phyloP scores from a whole-genome alignment of 1,140 invertebrate genomes.

The Heliconius hermathena region DNA sequence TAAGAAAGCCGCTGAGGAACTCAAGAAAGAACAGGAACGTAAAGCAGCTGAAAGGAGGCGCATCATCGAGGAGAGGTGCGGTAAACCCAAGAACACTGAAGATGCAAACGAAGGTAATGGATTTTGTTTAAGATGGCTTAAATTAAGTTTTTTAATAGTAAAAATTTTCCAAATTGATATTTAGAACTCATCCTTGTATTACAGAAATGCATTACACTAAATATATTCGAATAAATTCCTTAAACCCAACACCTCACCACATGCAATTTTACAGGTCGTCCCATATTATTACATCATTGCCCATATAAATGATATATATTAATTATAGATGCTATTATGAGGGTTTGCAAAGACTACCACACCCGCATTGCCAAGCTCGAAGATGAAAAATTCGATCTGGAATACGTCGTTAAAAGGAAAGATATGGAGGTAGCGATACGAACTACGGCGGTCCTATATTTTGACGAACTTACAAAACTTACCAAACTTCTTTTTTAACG shows the following conservation, averaged over 20 bases:
- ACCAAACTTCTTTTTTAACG: constrained; percentile 67
- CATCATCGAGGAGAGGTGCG: constrained; percentile 97
- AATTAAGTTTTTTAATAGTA: constrained; percentile 10
- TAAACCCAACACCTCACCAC: constrained; percentile 45
- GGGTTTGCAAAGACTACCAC: constrained; percentile 93
- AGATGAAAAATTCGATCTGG: constrained; percentile 98
- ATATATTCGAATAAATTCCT: neutral
- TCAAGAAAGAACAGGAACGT: constrained; percentile 99
- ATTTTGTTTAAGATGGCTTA: neutral
- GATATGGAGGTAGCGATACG: constrained; percentile 93
- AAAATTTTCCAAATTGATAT: constrained; percentile 22
- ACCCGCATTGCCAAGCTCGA: constrained; percentile 93
- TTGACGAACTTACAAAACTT: constrained; percentile 73
- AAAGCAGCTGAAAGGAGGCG: constrained; percentile 98
- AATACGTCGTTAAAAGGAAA: constrained; percentile 98
- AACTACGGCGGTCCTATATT: constrained; percentile 59
- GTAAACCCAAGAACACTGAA: constrained; percentile 94
- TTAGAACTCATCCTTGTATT: neutral
- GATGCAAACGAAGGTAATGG: constrained; percentile 94
- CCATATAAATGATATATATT: constrained; percentile 66
- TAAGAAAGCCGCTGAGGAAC: constrained; percentile 99
- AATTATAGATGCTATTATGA: constrained; percentile 88
- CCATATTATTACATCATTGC: constrained; percentile 42
- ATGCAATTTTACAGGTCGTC: constrained; percentile 42
- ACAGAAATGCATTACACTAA: constrained; percentile 20